Conservation (phyloP, 1,140 invertebrate genomes). For the Zaprionus ghesquierei region DNA sequence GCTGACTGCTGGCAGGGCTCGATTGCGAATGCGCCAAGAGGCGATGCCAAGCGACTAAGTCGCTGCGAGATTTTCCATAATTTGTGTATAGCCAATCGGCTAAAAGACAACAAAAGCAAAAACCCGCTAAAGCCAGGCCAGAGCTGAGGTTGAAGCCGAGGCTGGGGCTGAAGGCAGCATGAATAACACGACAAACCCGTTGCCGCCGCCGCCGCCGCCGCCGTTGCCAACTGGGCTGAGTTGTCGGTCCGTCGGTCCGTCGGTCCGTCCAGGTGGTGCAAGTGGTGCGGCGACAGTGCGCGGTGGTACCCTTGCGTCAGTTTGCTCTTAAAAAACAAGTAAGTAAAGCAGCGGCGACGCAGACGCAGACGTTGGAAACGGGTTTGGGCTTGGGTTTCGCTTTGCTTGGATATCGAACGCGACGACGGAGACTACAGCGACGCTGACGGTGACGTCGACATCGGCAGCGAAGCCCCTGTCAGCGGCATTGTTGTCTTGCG, state of each 20-base stretch:
- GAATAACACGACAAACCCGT: conserved; percentile 72
- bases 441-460: neutral
- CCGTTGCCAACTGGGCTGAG: conserved; percentile 16
- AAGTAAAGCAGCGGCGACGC: conserved; percentile 52
- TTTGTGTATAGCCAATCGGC: conserved; percentile 54
- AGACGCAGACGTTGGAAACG: conserved; percentile 4
- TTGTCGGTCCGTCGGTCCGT: neutral
- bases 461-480: conserved; percentile 47
- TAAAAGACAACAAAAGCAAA: conserved; percentile 10
- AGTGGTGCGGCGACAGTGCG: conserved; percentile 30
- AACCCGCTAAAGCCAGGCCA: conserved; percentile 1
- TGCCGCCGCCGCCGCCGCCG: conserved; percentile 11
- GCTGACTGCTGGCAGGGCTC: conserved; percentile 58
- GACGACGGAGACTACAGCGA: conserved; percentile 10
- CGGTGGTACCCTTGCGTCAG: conserved; percentile 70
- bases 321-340: conserved; percentile 70
- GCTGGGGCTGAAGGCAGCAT: conserved; percentile 4
- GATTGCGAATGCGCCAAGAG: conserved; percentile 62
- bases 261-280: conserved; percentile 1
- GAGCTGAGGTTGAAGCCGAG: conserved; percentile 7
- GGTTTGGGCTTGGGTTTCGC: conserved; percentile 33
- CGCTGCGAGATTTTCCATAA: conserved; percentile 65
- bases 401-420: conserved; percentile 23
- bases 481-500: conserved; percentile 61
- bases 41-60: conserved; percentile 25